Evolutionary conservation across 2,888 invertebrate genomes (phyloP).

Genomic region (Odontocolon sp.): DNA sequence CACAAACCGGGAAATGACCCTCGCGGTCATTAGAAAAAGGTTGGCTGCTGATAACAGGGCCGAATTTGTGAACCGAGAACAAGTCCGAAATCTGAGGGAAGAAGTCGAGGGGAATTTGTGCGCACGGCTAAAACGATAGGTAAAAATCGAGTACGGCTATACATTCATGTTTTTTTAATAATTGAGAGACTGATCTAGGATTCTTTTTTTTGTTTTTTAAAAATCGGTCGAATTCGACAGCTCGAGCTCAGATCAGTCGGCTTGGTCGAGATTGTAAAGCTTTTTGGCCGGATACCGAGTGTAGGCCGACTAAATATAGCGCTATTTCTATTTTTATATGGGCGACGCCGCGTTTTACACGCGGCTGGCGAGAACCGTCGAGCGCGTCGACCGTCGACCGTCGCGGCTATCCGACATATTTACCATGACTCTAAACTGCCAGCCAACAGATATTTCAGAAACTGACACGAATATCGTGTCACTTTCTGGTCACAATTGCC

Average conservation of each 20-base stretch:
- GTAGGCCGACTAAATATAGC: constrained; percentile 79
- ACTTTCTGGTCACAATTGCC: constrained; percentile 65
- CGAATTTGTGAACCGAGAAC: no score
- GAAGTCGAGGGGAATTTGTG: no score
- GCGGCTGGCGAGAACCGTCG: constrained; percentile 57
- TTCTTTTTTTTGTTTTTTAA: not conserved
- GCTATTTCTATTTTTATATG: constrained; percentile 76
- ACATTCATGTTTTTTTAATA: not conserved
- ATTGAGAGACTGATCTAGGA: not conserved
- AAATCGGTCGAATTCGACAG: constrained; percentile 37
- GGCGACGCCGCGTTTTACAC: constrained; percentile 67
- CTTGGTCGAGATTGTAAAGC: constrained; percentile 57
- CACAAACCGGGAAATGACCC: no score
- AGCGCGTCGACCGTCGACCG: constrained; percentile 44
- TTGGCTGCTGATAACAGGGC: no score
- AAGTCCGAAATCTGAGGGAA: no score
- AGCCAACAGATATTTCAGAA: constrained; percentile 71
- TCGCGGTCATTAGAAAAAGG: no score
- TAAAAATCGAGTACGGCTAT: no score
- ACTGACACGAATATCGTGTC: constrained; percentile 69
- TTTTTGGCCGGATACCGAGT: constrained; percentile 78
- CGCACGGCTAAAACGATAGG: no score
- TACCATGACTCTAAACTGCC: constrained; percentile 63
- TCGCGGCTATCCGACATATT: constrained; percentile 65
- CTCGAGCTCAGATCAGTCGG: constrained; percentile 28